These are phyloP conservation scores for Archips crataeganus DNA, from an alignment of 2,888 invertebrate genomes.

Conservation along the genomic window DNA sequence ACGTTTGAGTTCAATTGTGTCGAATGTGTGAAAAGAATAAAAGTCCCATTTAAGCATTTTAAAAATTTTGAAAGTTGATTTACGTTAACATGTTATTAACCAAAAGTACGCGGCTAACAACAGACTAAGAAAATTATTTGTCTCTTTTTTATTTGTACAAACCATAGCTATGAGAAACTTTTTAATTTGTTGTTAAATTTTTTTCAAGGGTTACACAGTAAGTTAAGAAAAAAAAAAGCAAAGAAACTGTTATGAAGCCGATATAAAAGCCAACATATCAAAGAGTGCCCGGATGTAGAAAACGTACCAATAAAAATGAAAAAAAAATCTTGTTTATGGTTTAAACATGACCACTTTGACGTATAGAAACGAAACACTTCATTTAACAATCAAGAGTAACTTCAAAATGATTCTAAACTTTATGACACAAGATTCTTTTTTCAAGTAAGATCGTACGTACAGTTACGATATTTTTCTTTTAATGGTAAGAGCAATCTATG, in stretches of 20 bases:
- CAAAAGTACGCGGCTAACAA: no score
- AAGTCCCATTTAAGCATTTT: background rate
- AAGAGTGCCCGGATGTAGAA: constrained; percentile 31
- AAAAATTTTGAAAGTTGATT: no score
- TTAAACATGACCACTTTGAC: constrained; percentile 42
- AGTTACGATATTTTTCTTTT: background rate
- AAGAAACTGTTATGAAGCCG: background rate
- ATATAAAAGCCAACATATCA: constrained; percentile 19
- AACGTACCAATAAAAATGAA: constrained; percentile 29
- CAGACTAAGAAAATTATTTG: no score
- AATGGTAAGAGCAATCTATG: constrained; percentile 48
- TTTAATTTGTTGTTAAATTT: no score
- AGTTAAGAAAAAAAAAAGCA: background rate
- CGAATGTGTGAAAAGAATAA: constrained; percentile 1
- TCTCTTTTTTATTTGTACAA: no score
- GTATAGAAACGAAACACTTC: background rate
- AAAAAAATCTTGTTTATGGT: constrained; percentile 36
- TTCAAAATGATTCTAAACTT: background rate
- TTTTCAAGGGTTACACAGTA: no score
- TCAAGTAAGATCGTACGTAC: background rate
- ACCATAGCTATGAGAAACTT: no score
- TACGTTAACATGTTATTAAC: no score
- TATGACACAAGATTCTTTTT: background rate
- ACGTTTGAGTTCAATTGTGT: constrained; percentile 15
- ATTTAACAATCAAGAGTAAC: background rate